Conservation (phyloP, 2,888 invertebrate genomes). For the Hypomecis punctinalis region DNA sequence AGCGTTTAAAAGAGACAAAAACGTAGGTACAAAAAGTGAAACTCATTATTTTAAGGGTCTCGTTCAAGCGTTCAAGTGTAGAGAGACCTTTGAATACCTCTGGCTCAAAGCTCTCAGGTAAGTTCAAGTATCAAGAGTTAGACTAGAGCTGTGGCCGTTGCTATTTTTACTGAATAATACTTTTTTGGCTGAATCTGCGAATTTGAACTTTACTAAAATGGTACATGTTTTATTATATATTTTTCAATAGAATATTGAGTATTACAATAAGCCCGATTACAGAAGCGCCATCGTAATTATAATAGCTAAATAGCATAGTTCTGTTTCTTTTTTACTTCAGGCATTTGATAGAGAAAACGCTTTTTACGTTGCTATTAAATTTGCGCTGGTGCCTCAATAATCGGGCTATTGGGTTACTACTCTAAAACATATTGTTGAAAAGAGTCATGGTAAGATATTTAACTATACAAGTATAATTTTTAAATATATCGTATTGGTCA, state of each 20-base stretch:
- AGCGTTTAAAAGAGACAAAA: constrained; percentile 31
- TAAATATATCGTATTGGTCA: too few relatives aligned
- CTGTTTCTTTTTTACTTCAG: too few relatives aligned
- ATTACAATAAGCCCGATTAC: too few relatives aligned
- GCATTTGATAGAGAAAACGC: too few relatives aligned
- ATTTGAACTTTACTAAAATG: neutral
- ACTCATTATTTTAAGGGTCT: constrained; percentile 33
- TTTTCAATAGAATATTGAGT: neutral
- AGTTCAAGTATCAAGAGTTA: constrained; percentile 15
- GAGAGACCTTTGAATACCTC: constrained; percentile 18
- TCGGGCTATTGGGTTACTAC: too few relatives aligned
- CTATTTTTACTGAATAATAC: constrained; percentile 1
- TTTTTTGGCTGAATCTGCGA: neutral
- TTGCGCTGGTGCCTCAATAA: too few relatives aligned
- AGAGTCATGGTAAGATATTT: too few relatives aligned
- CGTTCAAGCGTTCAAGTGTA: constrained; percentile 23
- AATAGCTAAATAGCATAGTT: too few relatives aligned
- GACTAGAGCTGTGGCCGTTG: neutral
- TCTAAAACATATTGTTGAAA: too few relatives aligned
- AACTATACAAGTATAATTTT: too few relatives aligned
- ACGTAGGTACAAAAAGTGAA: constrained; percentile 23
- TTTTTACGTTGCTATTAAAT: too few relatives aligned
- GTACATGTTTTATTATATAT: neutral
- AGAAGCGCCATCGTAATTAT: too few relatives aligned
- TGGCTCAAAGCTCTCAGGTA: constrained; percentile 22